A percentile compares a stretch with the other conserved stretches of the same genome.
Evolutionary conservation across 2,113 vertebrate genomes (phyloP).

Genomic region (Haplochromis vanheusdeni): DNA sequence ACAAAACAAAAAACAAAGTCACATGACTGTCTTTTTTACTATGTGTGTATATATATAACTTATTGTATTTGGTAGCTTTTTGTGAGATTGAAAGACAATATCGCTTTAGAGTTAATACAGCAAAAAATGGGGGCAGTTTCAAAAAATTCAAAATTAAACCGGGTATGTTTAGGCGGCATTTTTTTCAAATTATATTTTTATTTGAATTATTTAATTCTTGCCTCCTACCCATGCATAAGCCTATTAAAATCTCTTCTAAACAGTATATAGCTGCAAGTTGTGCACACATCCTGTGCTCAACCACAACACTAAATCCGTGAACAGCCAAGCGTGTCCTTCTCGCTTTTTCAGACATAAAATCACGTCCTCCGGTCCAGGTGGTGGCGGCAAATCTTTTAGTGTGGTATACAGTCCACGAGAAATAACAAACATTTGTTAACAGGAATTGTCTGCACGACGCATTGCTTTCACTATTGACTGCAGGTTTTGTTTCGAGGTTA

Average conservation of each 20-base stretch:
- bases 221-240: neutral
- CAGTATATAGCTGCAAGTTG: neutral
- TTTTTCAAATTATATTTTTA: neutral
- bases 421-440: neutral
- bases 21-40: neutral
- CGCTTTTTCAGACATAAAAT: neutral
- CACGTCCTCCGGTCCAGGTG: neutral
- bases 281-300: neutral
- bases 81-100: neutral
- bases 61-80: neutral
- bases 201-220: neutral
- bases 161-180: neutral
- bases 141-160: neutral
- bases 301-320: neutral
- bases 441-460: neutral
- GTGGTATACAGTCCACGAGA: neutral
- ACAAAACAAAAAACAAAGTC: neutral
- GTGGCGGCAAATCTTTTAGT: neutral
- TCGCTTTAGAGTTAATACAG: neutral
- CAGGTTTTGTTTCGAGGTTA: neutral
- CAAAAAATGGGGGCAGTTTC: neutral
- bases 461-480: neutral
- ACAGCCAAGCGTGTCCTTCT: neutral
- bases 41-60: neutral
- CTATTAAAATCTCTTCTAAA: neutral